phyloP scores from a whole-genome alignment of 2,113 vertebrate genomes.

The Rana temporaria region DNA sequence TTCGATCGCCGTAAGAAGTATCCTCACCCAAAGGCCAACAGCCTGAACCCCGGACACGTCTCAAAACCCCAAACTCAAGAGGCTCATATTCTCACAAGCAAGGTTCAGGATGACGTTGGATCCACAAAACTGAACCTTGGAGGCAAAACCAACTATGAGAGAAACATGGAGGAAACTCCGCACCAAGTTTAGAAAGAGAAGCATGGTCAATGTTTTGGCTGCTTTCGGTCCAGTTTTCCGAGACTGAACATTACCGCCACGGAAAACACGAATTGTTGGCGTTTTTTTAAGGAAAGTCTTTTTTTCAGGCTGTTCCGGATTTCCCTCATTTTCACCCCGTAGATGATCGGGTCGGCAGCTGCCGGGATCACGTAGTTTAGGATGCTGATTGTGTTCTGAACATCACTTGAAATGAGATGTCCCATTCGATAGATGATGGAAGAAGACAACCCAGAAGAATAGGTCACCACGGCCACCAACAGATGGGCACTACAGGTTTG shows the following conservation, averaged over 20 bases:
- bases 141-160: slow-evolving; percentile 25
- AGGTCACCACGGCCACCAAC: slow-evolving; percentile 75
- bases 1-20: neutral
- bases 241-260: no score
- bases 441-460: slow-evolving; percentile 74
- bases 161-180: neutral
- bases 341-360: slow-evolving; percentile 39
- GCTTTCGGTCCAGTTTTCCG: neutral
- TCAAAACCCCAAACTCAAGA: slow-evolving; percentile 66
- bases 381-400: slow-evolving; percentile 7
- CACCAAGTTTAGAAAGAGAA: neutral
- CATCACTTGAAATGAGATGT: neutral
- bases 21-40: slow-evolving; percentile 12
- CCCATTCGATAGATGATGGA: slow-evolving; percentile 72
- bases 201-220: neutral
- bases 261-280: no score
- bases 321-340: slow-evolving; percentile 12
- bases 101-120: slow-evolving; percentile 62
- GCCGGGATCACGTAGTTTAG: slow-evolving; percentile 22
- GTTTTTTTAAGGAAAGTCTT: no score
- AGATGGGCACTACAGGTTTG: slow-evolving; percentile 53
- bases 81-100: slow-evolving; percentile 68
- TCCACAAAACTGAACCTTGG: slow-evolving; percentile 59
- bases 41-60: slow-evolving; percentile 56
- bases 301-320: slow-evolving; percentile 15